Evolutionary conservation across 2,113 vertebrate species (phyloP), one percentile per base, ranked within the genome.

Genomic region (Albula goreensis): DNA sequence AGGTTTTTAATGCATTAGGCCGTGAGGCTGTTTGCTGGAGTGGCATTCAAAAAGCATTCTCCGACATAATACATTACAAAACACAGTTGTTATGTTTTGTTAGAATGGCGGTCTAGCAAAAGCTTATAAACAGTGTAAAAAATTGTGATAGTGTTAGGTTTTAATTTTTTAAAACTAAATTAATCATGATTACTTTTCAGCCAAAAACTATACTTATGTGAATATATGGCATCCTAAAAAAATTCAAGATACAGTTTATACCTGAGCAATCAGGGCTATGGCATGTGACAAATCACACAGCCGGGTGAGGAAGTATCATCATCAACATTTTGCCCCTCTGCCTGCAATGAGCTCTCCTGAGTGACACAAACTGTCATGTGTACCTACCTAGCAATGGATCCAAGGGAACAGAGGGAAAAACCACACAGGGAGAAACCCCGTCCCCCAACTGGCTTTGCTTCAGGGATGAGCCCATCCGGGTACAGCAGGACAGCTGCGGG

Each of bases 391-490:
- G 7, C 78, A 89, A 88, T 17, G 41, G 48, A 74, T 1, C 77
- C 9, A 11, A 93, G 86, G 80, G 79, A 89, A 2, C 53, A 83
- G 85, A 94, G 83, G 86, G 93, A 93, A 87, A 49, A 84, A 49
- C 66, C 11, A 22, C 90, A 88, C 31, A 94, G 95, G 95, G 85
- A 89, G n/a, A 89, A 87, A 19, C 78, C 93, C 85, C 94, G 93
- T 52, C 93, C 85, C 9, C 84, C 63, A 0, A 84, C 25, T 90
- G 92, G 90, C 86, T 89, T 91, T 63, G 86, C 88, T 25, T 53
- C 83, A 82, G 86, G 92, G 41, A 74, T 51, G 57, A 85, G 60
- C 2, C 87, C 90, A 11, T 13, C 53, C 63, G 87, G 90, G 22
- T 53, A 53, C 49, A 87, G 49, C 8, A 70, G 60, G 66, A 63